phyloP scores from a whole-genome alignment of 92 coral and sea anemone genomes.

The Palythoa grandiflora region DNA sequence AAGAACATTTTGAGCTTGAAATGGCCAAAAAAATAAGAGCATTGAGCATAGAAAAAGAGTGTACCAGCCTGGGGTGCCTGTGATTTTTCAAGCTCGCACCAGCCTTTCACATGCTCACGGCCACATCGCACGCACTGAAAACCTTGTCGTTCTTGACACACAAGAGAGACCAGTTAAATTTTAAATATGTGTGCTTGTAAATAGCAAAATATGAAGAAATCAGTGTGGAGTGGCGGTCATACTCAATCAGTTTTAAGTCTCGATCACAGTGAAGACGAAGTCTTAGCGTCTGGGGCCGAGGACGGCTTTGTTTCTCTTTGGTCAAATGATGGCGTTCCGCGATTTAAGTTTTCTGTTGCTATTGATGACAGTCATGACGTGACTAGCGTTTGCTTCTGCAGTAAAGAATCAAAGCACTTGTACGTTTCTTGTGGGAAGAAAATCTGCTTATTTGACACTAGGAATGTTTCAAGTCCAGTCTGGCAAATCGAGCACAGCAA shows the following conservation, averaged over 20 bases:
- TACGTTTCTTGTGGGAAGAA: constrained; percentile 84
- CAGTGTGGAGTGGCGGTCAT: constrained; percentile 85
- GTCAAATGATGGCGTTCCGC: constrained; percentile 82
- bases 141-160: no score
- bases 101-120: no score
- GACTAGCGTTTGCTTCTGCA: constrained; percentile 75
- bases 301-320: constrained; percentile 84
- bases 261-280: constrained; percentile 80
- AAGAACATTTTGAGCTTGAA: no score
- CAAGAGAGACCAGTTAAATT: no score
- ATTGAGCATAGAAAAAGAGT: no score
- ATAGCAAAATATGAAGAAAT: constrained; percentile 56
- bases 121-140: no score
- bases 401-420: constrained; percentile 72
- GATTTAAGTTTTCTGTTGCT: constrained; percentile 52
- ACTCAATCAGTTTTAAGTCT: constrained; percentile 78
- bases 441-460: constrained; percentile 77
- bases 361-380: constrained; percentile 52
- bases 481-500: constrained; percentile 77
- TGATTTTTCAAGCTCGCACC: no score
- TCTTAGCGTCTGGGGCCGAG: constrained; percentile 91
- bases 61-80: no score
- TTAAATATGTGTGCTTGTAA: no score
- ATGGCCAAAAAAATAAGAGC: no score
- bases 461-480: constrained; percentile 65